Conservation (phyloP, 2,888 invertebrate species). For the Aethes cnicana region DNA sequence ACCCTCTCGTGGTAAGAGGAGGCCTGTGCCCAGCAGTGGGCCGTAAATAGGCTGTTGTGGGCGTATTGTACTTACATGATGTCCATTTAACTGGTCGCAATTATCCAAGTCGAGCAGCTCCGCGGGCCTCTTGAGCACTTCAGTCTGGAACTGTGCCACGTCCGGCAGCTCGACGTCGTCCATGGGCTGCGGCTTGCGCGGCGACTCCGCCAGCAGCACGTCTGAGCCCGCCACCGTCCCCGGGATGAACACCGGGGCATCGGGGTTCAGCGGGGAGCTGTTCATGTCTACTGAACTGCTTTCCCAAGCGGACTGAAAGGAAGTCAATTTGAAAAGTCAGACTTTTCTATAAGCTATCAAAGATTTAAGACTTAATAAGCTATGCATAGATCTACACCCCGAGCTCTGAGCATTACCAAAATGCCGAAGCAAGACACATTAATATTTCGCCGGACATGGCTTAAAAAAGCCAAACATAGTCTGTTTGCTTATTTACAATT, state of each 20-base stretch:
- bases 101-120: slow-evolving; percentile 80
- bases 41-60: background rate
- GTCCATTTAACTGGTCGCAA: slow-evolving; percentile 81
- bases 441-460: no score
- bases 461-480: no score
- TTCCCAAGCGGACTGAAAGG: slow-evolving; percentile 75
- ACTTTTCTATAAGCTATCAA: no score
- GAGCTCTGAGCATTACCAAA: no score
- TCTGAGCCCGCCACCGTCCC: slow-evolving; percentile 77
- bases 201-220: slow-evolving; percentile 86
- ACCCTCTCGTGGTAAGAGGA: no score
- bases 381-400: no score
- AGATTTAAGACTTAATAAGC: no score
- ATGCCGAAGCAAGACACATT: no score
- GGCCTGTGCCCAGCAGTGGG: background rate
- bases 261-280: slow-evolving; percentile 91
- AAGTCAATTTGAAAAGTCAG: background rate
- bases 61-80: slow-evolving; percentile 62
- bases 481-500: no score
- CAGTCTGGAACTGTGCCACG: slow-evolving; percentile 84
- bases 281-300: slow-evolving; percentile 84
- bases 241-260: slow-evolving; percentile 93
- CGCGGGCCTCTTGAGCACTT: slow-evolving; percentile 84
- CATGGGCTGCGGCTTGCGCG: slow-evolving; percentile 85
- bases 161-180: slow-evolving; percentile 84